A percentile compares a stretch with the other conserved stretches of the same genome.
Evolutionary conservation across 1,140 invertebrate species (phyloP).

Genomic region (Rhagoletis zephyria): DNA sequence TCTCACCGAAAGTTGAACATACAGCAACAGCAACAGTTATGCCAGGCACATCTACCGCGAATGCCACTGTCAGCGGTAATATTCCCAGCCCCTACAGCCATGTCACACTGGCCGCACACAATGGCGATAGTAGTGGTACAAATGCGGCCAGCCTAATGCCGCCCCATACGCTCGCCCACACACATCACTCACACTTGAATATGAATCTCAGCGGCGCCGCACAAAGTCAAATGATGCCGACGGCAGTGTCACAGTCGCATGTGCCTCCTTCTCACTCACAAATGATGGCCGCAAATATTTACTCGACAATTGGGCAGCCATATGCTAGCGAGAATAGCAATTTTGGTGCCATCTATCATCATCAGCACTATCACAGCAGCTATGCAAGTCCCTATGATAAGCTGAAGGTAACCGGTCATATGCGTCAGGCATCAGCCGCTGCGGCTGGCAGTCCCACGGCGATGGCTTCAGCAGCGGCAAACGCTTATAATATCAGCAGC

Average conservation of each 20-base stretch:
- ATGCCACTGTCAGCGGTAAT: not conserved
- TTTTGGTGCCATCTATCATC: slow-evolving; percentile 75
- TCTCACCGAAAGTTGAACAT: slow-evolving; percentile 26
- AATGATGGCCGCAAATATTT: slow-evolving; percentile 64
- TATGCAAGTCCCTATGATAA: slow-evolving; percentile 72
- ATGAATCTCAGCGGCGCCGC: slow-evolving; percentile 54
- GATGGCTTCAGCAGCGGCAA: slow-evolving; percentile 38
- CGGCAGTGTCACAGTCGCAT: not conserved
- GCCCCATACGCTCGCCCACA: slow-evolving; percentile 40
- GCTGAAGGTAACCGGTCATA: slow-evolving; percentile 67
- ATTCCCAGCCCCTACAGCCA: not conserved
- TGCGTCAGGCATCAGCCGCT: slow-evolving; percentile 56
- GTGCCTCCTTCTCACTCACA: slow-evolving; percentile 56
- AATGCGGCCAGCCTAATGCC: not conserved
- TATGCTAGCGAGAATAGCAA: slow-evolving; percentile 74
- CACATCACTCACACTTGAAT: slow-evolving; percentile 53
- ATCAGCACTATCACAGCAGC: slow-evolving; percentile 66
- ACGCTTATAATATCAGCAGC: slow-evolving; percentile 65
- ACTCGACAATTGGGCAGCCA: slow-evolving; percentile 71
- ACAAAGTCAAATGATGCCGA: not conserved
- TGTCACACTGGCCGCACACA: slow-evolving; percentile 21
- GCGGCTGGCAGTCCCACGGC: slow-evolving; percentile 57
- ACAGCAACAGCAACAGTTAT: slow-evolving; percentile 42
- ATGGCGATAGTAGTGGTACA: not conserved
- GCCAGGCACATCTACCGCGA: not conserved